Evolutionary conservation across 2,113 vertebrate species (phyloP).

Genomic region (Regulus satrapa): DNA sequence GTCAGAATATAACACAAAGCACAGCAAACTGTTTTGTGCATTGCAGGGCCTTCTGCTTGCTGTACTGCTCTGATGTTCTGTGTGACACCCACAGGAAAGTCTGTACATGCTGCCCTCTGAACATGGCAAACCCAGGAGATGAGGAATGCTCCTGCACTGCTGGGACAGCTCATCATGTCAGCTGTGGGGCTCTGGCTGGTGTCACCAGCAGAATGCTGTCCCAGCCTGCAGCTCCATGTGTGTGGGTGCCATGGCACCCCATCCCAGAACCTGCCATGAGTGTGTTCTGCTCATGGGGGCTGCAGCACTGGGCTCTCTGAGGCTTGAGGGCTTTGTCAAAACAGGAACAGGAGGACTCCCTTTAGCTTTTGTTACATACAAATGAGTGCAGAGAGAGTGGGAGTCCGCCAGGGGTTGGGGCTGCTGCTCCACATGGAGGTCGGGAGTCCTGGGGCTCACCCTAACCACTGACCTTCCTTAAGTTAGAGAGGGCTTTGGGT

Average conservation of each 20-base stretch:
- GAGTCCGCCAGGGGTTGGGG: background rate
- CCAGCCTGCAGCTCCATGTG: no score
- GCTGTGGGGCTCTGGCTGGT: accelerated
- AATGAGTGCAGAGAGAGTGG: no score
- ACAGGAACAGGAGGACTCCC: background rate
- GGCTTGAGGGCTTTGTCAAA: background rate
- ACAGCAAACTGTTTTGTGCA: accelerated
- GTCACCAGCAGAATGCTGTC: background rate
- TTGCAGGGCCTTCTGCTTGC: background rate
- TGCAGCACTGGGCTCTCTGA: background rate
- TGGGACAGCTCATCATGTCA: background rate
- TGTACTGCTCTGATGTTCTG: background rate
- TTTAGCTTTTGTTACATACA: background rate
- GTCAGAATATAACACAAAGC: background rate
- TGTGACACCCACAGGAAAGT: accelerated
- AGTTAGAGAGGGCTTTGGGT: background rate
- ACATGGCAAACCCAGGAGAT: background rate
- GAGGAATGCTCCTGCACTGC: background rate
- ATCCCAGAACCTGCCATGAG: accelerated
- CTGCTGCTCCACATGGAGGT: background rate
- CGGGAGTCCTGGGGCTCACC: background rate
- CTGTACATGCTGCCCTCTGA: background rate
- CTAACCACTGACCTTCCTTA: background rate
- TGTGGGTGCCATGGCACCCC: background rate
- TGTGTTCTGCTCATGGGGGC: background rate